A percentile compares a stretch with the other conserved stretches of the same genome.
Conservation (phyloP, 2,888 invertebrate species). For the Odontocolon sp. region DNA sequence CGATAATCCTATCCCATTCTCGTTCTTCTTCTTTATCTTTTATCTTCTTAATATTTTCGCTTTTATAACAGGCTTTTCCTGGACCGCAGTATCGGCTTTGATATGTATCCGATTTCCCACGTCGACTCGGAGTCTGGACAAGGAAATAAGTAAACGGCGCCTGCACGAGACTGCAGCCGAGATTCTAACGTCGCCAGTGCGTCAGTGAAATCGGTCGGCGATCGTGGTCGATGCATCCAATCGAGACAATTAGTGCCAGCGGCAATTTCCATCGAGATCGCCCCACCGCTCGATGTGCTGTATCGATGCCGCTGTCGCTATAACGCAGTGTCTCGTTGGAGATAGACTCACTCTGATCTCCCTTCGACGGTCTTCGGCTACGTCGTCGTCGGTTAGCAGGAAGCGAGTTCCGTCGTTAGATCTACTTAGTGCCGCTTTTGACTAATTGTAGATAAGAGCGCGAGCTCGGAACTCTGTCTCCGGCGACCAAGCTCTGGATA, state of each 20-base stretch:
- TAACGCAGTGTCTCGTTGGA: no score
- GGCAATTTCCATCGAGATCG: slow-evolving; percentile 60
- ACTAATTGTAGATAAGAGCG: slow-evolving; percentile 71
- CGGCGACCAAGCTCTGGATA: no score
- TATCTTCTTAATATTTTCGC: neutral
- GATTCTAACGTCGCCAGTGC: slow-evolving; percentile 7
- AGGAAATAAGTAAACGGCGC: slow-evolving; percentile 20
- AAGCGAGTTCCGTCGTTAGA: slow-evolving; percentile 71
- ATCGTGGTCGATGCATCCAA: slow-evolving; percentile 60
- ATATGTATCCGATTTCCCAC: slow-evolving; percentile 25
- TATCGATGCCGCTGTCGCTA: no score
- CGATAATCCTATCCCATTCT: slow-evolving; percentile 21
- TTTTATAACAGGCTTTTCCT: neutral
- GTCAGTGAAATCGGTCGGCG: slow-evolving; percentile 45
- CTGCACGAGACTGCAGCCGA: neutral
- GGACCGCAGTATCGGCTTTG: slow-evolving; percentile 7
- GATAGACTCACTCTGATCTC: neutral
- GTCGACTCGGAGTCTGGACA: neutral
- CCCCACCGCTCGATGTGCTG: neutral
- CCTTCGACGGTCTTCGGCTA: neutral
- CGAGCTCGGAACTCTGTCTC: slow-evolving; percentile 10
- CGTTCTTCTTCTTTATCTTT: neutral
- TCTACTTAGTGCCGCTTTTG: slow-evolving; percentile 67
- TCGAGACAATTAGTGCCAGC: slow-evolving; percentile 66
- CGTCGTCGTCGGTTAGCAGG: slow-evolving; percentile 56